Conservation (phyloP, 2,888 invertebrate species). For the Drosophila dives region DNA sequence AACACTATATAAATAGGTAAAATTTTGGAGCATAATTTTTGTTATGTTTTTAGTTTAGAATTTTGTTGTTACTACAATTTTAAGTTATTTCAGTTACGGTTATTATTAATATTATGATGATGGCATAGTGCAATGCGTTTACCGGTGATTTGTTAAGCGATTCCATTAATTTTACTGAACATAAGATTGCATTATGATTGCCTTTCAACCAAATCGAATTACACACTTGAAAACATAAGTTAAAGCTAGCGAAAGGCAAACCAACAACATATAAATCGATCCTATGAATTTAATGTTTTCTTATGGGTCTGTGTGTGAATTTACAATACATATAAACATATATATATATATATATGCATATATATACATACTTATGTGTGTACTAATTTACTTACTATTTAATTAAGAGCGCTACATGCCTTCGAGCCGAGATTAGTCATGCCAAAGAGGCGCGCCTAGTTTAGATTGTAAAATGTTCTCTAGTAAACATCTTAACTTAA, state of each 20-base stretch:
- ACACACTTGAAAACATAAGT: conserved; percentile 26
- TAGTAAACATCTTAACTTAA: conserved; percentile 36
- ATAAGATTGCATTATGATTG: conserved; percentile 42
- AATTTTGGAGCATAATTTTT: conserved; percentile 65
- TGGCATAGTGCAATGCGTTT: conserved; percentile 45
- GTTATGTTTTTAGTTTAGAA: conserved; percentile 70
- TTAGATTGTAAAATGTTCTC: conserved; percentile 45
- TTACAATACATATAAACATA: conserved; percentile 16
- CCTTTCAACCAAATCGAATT: conserved; percentile 56
- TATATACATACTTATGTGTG: conserved; percentile 13
- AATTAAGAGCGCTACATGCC: conserved; percentile 22
- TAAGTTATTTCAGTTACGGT: conserved; percentile 56
- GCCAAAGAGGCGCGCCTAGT: conserved; percentile 39
- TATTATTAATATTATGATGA: conserved; percentile 38
- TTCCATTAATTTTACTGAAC: conserved; percentile 71
- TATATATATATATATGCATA: not conserved
- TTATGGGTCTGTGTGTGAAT: conserved; percentile 30
- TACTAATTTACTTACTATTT: conserved; percentile 36
- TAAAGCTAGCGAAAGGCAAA: conserved; percentile 19
- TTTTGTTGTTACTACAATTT: conserved; percentile 70
- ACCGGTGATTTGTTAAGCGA: conserved; percentile 57
- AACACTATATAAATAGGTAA: conserved; percentile 40
- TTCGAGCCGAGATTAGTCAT: conserved; percentile 34
- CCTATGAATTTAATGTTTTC: conserved; percentile 40
- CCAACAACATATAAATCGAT: conserved; percentile 13